These are phyloP conservation scores for Coregonus sp. DNA, from an alignment of 2,797 vertebrate species.

Conservation along the genomic window DNA sequence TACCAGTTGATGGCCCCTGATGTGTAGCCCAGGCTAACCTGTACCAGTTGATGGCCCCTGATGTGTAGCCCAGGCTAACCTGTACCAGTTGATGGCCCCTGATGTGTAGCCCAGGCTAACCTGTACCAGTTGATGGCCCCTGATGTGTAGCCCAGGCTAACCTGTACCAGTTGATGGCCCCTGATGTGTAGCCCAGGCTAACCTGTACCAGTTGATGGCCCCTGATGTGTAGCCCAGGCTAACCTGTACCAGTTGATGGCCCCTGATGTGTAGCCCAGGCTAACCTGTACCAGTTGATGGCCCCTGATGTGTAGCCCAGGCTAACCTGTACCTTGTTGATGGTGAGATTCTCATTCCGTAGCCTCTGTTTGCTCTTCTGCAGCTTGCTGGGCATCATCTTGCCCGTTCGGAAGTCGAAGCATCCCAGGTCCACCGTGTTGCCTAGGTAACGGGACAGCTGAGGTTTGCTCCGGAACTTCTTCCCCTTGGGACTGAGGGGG, in stretches of 20 bases:
- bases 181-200: no score
- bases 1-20: neutral
- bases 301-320: neutral
- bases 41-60: neutral
- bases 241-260: neutral
- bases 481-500: slow-evolving; percentile 84
- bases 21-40: no score
- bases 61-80: no score
- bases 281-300: neutral
- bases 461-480: slow-evolving; percentile 96
- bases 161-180: neutral
- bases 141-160: no score
- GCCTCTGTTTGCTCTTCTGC: slow-evolving; percentile 92
- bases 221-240: neutral
- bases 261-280: neutral
- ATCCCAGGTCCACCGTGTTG: slow-evolving; percentile 89
- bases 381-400: slow-evolving; percentile 95
- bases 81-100: neutral
- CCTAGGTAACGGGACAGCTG: slow-evolving; percentile 94
- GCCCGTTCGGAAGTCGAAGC: slow-evolving; percentile 95
- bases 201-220: neutral
- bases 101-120: no score
- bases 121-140: neutral
- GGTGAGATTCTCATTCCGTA: slow-evolving; percentile 85
- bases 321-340: slow-evolving; percentile 41